Conservation (phyloP, 2,113 vertebrate genomes). For the Cyanoliseus patagonus region DNA sequence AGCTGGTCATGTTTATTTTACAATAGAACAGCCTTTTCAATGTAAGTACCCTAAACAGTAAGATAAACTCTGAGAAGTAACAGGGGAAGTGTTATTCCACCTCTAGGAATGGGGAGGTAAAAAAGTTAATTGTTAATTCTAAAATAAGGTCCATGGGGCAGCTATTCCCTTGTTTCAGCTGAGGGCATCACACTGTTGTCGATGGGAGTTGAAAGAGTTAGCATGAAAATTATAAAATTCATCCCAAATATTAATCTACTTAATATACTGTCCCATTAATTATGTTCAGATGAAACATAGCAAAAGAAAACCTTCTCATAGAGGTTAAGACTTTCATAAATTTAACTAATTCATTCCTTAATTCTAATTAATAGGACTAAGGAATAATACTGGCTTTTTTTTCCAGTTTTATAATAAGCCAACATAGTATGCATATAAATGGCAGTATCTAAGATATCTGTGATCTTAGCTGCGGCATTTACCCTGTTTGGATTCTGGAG, state of each 20-base stretch:
- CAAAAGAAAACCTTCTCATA: not conserved
- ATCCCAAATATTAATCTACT: not conserved
- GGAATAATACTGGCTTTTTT: not conserved
- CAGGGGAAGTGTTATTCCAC: not conserved
- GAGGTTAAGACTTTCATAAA: not conserved
- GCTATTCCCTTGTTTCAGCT: not conserved
- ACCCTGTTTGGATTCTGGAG: not conserved
- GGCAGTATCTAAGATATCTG: not conserved
- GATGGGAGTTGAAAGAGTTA: not conserved
- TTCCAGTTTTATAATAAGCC: not conserved
- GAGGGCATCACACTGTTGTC: not conserved
- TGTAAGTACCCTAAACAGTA: not conserved
- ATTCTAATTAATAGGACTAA: not conserved
- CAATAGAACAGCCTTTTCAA: not conserved
- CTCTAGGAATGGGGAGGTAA: not conserved
- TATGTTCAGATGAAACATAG: not conserved
- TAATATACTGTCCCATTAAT: not conserved
- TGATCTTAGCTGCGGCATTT: not conserved
- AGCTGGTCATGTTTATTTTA: not conserved
- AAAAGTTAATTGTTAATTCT: not conserved
- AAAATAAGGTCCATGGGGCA: not conserved
- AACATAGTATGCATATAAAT: not conserved
- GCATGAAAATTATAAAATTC: not conserved
- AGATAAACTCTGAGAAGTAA: not conserved
- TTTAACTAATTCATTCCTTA: not conserved